Conservation (phyloP, 2,888 invertebrate genomes). For the Nymphalis polychloros region DNA sequence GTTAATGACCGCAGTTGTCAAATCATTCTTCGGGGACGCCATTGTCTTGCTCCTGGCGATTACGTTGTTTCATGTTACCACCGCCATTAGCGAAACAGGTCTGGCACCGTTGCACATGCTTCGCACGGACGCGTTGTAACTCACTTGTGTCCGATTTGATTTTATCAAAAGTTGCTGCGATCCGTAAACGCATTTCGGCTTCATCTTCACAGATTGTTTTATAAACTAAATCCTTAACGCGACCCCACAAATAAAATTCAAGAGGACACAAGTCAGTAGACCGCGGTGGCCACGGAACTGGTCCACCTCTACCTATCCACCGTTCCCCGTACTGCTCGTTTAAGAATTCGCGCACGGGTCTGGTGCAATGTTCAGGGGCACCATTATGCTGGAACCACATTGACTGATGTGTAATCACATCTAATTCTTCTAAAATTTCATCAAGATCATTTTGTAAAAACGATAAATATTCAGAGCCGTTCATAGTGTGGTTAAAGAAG, state of each 20-base stretch:
- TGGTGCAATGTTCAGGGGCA: constrained; percentile 25
- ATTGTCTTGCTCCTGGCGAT: too few species aligned
- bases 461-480: background rate
- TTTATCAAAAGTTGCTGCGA: background rate
- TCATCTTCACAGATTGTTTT: constrained; percentile 8
- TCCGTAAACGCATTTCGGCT: constrained; percentile 7
- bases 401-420: background rate
- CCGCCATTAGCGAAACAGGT: too few species aligned
- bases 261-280: constrained; percentile 36
- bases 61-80: too few species aligned
- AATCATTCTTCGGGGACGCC: too few species aligned
- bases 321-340: constrained; percentile 27
- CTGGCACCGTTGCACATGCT: background rate
- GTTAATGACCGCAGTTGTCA: too few species aligned
- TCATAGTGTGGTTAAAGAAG: constrained; percentile 5
- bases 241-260: constrained; percentile 32
- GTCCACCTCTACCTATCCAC: constrained; percentile 40
- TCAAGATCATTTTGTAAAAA: background rate
- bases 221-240: constrained; percentile 22
- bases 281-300: constrained; percentile 32
- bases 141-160: background rate
- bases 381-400: constrained; percentile 27
- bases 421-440: background rate
- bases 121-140: background rate
- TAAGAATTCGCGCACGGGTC: constrained; percentile 17